phyloP scores from a whole-genome alignment of 2,113 vertebrate genomes.

The Heterotilapia buettikoferi region DNA sequence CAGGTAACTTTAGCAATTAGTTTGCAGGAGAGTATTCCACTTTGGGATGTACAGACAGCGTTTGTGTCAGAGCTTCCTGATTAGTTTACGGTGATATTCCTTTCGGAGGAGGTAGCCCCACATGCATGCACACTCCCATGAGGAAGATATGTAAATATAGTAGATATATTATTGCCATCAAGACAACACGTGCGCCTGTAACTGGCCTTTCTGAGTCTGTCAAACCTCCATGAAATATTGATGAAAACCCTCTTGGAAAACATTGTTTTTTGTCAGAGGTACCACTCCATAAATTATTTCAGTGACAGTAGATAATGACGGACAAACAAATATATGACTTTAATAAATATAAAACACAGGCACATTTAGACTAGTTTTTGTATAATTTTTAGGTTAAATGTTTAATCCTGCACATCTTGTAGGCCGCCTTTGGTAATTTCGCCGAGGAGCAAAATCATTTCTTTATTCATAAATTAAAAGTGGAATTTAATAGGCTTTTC shows the following conservation, averaged over 20 bases:
- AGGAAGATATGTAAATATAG: conserved; percentile 69
- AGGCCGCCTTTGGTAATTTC: conserved; percentile 54
- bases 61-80: conserved; percentile 53
- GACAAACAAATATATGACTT: background rate
- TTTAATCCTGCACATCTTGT: conserved; percentile 54
- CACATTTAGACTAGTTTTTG: background rate
- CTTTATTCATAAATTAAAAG: conserved; percentile 72
- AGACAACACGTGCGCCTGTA: conserved; percentile 53
- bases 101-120: conserved; percentile 40
- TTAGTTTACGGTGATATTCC: conserved; percentile 57
- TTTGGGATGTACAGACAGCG: conserved; percentile 21
- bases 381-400: conserved; percentile 25
- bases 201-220: conserved; percentile 34
- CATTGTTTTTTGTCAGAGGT: background rate
- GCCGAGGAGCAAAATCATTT: conserved; percentile 52
- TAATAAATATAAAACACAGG: background rate
- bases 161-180: conserved; percentile 60
- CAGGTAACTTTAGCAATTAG: conserved; percentile 53
- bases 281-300: background rate
- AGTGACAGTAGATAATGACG: background rate
- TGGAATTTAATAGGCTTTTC: conserved; percentile 69
- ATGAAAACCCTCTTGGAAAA: conserved; percentile 18
- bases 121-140: conserved; percentile 49
- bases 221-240: conserved; percentile 46
- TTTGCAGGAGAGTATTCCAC: conserved; percentile 30